phyloP scores from a whole-genome alignment of 2,797 vertebrate species.

The Avahi laniger region DNA sequence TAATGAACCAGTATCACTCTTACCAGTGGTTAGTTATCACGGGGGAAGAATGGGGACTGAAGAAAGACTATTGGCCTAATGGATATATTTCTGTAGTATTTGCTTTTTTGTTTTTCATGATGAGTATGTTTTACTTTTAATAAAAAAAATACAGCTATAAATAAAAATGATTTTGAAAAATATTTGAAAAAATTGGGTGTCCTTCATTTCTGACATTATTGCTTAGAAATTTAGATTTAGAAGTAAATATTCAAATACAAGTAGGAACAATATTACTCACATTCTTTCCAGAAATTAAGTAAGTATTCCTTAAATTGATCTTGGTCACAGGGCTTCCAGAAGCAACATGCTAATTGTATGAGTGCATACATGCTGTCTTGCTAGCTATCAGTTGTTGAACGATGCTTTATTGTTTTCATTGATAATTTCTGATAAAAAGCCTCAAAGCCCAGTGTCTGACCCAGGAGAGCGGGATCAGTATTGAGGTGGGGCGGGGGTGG shows the following conservation, averaged over 20 bases:
- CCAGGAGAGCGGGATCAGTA: not conserved
- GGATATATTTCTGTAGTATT: not conserved
- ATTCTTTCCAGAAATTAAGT: not conserved
- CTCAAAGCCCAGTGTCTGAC: not conserved
- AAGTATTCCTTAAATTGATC: not conserved
- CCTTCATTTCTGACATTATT: not conserved
- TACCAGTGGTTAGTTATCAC: not conserved
- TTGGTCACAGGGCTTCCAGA: not conserved
- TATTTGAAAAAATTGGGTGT: not conserved
- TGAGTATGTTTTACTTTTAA: not conserved
- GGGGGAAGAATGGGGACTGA: fast-evolving
- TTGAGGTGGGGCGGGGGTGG: not conserved
- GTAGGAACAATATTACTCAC: not conserved
- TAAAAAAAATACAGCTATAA: not conserved
- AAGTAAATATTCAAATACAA: not conserved
- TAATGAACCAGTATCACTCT: not conserved
- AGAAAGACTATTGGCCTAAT: not conserved
- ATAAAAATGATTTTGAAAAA: not conserved
- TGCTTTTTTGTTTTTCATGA: not conserved
- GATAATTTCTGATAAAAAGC: not conserved
- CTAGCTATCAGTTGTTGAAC: not conserved
- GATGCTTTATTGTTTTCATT: not conserved
- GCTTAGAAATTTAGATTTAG: not conserved
- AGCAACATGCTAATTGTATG: not conserved
- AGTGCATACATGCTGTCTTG: not conserved